Percentiles rank a stretch among this genome's conserved stretches.
phyloP scores from a whole-genome alignment of 2,888 invertebrate genomes.

The Papilio protenor region DNA sequence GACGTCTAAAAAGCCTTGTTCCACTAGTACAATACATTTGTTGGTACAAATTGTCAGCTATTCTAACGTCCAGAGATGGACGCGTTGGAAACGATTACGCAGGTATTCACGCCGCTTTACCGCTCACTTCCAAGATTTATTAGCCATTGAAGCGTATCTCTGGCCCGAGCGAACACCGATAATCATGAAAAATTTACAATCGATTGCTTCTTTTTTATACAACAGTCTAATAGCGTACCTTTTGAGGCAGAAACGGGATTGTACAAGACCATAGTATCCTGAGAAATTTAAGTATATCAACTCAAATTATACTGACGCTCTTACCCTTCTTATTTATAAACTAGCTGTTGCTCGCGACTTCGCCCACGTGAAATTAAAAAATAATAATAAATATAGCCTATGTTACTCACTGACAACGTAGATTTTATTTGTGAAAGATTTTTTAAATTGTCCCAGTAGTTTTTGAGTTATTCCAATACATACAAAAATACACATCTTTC shows the following conservation, averaged over 20 bases:
- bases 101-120: constrained; percentile 27
- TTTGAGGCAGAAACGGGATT: background rate
- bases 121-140: constrained; percentile 33
- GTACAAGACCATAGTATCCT: background rate
- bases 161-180: constrained; percentile 14
- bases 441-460: too few relatives aligned
- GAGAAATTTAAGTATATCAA: background rate
- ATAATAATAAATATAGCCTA: too few relatives aligned
- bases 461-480: too few relatives aligned
- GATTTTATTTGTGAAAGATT: too few relatives aligned
- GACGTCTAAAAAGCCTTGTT: background rate
- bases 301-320: background rate
- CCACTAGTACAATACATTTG: background rate
- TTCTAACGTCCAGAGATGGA: constrained; percentile 16
- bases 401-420: too few relatives aligned
- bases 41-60: constrained; percentile 24
- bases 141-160: constrained; percentile 29
- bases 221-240: constrained; percentile 6
- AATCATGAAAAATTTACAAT: constrained; percentile 36
- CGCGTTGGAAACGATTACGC: constrained; percentile 15
- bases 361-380: too few relatives aligned
- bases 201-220: constrained; percentile 29
- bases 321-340: background rate
- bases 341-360: too few relatives aligned
- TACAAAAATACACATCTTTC: too few relatives aligned